Conservation (phyloP, 2,797 vertebrate species). For the Masticophis lateralis region DNA sequence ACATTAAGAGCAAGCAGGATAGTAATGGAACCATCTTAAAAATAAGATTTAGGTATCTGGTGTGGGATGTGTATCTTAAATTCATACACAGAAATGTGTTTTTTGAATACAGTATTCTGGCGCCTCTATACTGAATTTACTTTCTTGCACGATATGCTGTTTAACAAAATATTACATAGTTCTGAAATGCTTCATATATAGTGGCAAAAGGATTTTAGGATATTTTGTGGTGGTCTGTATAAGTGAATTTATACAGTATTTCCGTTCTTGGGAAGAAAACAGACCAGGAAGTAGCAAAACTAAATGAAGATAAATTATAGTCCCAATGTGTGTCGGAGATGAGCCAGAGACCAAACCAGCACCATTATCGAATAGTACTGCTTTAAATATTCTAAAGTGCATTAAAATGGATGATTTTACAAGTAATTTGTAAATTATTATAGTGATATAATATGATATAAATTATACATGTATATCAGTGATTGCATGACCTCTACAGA, state of each 20-base stretch:
- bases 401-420: neutral
- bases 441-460: too few species aligned
- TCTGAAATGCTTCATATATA: neutral
- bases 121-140: conserved; percentile 26
- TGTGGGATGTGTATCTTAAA: neutral
- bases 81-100: conserved; percentile 17
- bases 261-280: neutral
- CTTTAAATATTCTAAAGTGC: neutral
- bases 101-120: conserved; percentile 20
- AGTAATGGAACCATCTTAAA: neutral
- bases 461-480: too few species aligned
- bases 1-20: neutral
- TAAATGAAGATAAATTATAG: neutral
- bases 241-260: neutral
- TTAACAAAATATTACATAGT: neutral
- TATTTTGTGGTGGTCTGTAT: neutral
- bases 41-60: neutral
- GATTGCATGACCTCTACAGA: too few species aligned
- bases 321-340: neutral
- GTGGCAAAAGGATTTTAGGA: neutral
- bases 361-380: neutral
- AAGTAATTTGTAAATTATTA: too few species aligned
- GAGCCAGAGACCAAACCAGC: conserved; percentile 14
- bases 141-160: neutral
- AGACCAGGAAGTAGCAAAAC: neutral